A percentile compares a stretch with the other conserved stretches of the same genome.
Evolutionary conservation across 2,797 vertebrate species (phyloP).

Genomic region (Syndactyla subalaris): DNA sequence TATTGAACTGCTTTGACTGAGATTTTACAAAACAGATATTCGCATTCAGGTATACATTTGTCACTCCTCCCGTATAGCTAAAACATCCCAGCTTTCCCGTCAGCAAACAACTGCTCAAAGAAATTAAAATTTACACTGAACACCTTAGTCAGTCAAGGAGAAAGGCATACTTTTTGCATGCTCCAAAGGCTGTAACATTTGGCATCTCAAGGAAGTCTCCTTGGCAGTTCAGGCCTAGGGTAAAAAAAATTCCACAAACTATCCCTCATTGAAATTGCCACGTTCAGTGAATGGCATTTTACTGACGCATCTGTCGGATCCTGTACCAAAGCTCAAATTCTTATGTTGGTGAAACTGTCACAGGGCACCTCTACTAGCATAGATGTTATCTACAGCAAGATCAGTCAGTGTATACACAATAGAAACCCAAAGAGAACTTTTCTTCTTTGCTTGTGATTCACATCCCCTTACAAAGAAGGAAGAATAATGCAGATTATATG

Average conservation of each 20-base stretch:
- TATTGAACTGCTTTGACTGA: neutral
- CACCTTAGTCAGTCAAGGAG: neutral
- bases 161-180: neutral
- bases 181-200: neutral
- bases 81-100: neutral
- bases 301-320: neutral
- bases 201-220: neutral
- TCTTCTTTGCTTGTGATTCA: neutral
- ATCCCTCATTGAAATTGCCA: neutral
- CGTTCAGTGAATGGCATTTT: neutral
- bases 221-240: neutral
- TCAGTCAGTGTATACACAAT: neutral
- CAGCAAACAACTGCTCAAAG: neutral
- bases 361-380: accelerated
- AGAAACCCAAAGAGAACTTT: neutral
- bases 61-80: neutral
- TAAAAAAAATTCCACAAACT: neutral
- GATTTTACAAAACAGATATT: neutral
- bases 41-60: accelerated
- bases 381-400: neutral
- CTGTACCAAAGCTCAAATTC: neutral
- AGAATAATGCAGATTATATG: neutral
- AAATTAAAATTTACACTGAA: neutral
- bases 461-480: neutral
- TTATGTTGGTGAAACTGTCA: neutral